Conservation (phyloP, 2,113 vertebrate species). For the Hemicordylus capensis region DNA sequence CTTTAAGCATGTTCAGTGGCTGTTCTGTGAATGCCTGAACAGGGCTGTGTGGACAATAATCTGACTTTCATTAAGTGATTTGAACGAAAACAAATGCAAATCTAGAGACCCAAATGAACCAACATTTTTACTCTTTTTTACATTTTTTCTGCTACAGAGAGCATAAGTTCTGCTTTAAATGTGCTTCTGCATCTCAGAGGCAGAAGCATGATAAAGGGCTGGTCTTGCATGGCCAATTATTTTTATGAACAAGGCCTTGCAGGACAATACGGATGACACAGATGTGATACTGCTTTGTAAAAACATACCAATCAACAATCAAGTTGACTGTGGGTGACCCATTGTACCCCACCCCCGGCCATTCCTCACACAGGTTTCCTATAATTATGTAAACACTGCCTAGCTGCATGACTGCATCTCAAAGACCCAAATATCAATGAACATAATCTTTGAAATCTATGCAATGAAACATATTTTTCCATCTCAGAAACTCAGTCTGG, state of each 20-base stretch:
- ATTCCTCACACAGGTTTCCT: not conserved
- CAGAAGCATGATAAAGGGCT: not conserved
- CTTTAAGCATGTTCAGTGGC: too few relatives aligned
- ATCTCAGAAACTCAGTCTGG: slow-evolving; percentile 3
- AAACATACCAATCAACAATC: not conserved
- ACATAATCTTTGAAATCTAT: slow-evolving; percentile 19
- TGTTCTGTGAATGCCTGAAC: too few relatives aligned
- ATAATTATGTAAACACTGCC: not conserved
- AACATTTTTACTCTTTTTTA: too few relatives aligned
- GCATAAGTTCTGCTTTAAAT: not conserved
- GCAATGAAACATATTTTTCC: slow-evolving; percentile 3
- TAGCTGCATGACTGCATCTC: too few relatives aligned
- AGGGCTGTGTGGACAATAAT: not conserved
- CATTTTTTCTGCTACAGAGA: too few relatives aligned
- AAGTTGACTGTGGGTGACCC: not conserved
- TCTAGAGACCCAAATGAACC: not conserved
- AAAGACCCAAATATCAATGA: slow-evolving; percentile 4
- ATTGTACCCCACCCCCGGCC: not conserved
- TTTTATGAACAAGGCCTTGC: too few relatives aligned
- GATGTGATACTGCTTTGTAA: not conserved
- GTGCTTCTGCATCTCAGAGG: not conserved
- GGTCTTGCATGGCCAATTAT: not conserved
- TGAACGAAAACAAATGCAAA: not conserved
- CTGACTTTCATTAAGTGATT: not conserved
- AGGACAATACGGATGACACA: not conserved